Evolutionary conservation across 2,797 vertebrate genomes (phyloP).

Genomic region (Fundulus diaphanus): DNA sequence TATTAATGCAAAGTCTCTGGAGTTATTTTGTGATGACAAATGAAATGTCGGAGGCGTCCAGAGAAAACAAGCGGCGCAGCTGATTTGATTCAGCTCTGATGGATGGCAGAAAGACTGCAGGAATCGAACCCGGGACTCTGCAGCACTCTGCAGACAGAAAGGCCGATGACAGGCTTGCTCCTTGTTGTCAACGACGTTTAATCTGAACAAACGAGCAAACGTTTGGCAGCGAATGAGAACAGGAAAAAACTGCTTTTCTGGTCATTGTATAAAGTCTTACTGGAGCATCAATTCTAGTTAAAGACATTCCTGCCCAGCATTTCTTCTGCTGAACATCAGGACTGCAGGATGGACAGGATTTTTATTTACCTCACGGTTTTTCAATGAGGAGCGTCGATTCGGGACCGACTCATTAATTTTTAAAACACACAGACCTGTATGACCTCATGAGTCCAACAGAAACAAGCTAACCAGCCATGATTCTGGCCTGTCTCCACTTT

Average conservation of each 20-base stretch:
- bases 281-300: background rate
- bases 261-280: background rate
- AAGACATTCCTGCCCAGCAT: background rate
- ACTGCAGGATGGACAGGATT: conserved; percentile 1
- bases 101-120: background rate
- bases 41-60: background rate
- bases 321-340: background rate
- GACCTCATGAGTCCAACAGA: background rate
- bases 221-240: background rate
- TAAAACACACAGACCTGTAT: background rate
- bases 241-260: conserved; percentile 6
- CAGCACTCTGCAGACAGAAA: background rate
- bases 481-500: no score
- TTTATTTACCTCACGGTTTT: conserved; percentile 2
- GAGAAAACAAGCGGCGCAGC: background rate
- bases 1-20: background rate
- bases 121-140: background rate
- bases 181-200: background rate
- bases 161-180: background rate
- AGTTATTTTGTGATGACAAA: background rate
- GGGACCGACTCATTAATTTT: background rate
- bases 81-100: background rate
- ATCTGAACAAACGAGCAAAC: background rate
- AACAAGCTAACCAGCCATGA: background rate
- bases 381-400: background rate